Conservation (phyloP, 2,113 vertebrate species). For the Vanacampus margaritifer region DNA sequence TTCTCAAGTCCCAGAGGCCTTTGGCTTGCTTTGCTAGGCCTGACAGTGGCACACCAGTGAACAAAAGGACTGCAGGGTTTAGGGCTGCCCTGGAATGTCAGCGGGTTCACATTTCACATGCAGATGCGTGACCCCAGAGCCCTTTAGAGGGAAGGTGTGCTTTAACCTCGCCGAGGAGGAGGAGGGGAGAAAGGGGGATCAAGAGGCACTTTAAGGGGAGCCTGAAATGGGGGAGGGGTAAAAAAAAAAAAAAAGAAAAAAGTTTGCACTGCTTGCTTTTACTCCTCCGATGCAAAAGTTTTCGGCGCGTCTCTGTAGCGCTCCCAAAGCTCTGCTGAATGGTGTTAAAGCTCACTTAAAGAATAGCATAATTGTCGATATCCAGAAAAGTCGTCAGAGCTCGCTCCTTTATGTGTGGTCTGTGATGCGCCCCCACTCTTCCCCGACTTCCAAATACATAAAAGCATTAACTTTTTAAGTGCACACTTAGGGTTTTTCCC, state of each 20-base stretch:
- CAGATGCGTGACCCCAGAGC: constrained; percentile 90
- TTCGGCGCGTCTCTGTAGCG: constrained; percentile 20
- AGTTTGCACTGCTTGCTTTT: constrained; percentile 47
- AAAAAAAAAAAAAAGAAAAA: too few relatives aligned
- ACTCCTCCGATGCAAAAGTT: constrained; percentile 23
- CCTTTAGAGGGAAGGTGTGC: constrained; percentile 80
- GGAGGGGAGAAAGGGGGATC: constrained; percentile 53
- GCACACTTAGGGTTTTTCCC: constrained; percentile 67
- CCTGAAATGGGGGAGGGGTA: constrained; percentile 54
- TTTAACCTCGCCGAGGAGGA: constrained; percentile 78
- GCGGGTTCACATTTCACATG: constrained; percentile 95
- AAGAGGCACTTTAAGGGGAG: constrained; percentile 70
- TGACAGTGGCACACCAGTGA: constrained; percentile 83
- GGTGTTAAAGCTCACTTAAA: constrained; percentile 48
- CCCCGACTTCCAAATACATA: constrained; percentile 62
- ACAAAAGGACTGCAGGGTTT: constrained; percentile 85
- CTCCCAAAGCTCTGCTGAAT: constrained; percentile 37
- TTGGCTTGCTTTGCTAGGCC: constrained; percentile 82
- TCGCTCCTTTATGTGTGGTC: constrained; percentile 81
- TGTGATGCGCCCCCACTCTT: constrained; percentile 77
- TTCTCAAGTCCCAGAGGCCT: constrained; percentile 35
- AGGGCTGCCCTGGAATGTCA: constrained; percentile 87
- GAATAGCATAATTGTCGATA: constrained; percentile 58
- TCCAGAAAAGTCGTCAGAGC: constrained; percentile 71
- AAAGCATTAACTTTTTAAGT: constrained; percentile 70